phyloP scores from a whole-genome alignment of 2,888 invertebrate genomes.

The Prionchulus punctatus region DNA sequence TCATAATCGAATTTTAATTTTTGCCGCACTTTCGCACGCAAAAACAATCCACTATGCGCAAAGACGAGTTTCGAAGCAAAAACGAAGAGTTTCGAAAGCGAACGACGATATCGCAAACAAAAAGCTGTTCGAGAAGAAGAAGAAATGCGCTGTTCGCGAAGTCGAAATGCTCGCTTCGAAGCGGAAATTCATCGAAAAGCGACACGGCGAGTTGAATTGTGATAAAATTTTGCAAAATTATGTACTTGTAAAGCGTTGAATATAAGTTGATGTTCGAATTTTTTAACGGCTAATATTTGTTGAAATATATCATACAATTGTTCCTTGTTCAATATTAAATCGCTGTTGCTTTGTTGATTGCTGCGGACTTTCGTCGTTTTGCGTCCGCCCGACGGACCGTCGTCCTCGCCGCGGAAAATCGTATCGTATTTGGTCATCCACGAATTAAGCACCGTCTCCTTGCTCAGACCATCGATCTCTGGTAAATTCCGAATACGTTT shows the following conservation, averaged over 20 bases:
- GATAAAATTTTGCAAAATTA: not conserved
- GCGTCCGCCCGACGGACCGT: slow-evolving; percentile 21
- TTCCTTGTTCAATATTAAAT: slow-evolving; percentile 71
- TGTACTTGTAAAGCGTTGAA: slow-evolving; percentile 86
- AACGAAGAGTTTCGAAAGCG: too few species aligned
- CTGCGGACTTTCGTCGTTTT: slow-evolving; percentile 12
- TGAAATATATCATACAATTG: slow-evolving; percentile 99
- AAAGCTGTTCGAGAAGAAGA: too few species aligned
- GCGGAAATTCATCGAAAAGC: too few species aligned
- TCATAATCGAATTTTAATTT: too few species aligned
- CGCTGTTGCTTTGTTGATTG: slow-evolving; percentile 20
- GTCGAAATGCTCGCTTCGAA: too few species aligned
- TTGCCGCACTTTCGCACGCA: too few species aligned
- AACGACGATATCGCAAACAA: too few species aligned
- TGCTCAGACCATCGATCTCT: slow-evolving; percentile 87
- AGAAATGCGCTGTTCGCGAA: too few species aligned
- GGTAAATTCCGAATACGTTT: slow-evolving; percentile 84
- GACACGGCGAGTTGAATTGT: too few species aligned
- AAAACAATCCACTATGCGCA: too few species aligned
- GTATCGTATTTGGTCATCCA: slow-evolving; percentile 99
- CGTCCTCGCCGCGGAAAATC: slow-evolving; percentile 54
- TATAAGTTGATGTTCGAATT: slow-evolving; percentile 96
- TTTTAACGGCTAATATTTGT: slow-evolving; percentile 91
- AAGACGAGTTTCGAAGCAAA: too few species aligned
- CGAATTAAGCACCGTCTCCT: slow-evolving; percentile 92